These are phyloP conservation scores for Tachysurus fulvidraco DNA, from an alignment of 2,113 vertebrate genomes.

Conservation along the genomic window DNA sequence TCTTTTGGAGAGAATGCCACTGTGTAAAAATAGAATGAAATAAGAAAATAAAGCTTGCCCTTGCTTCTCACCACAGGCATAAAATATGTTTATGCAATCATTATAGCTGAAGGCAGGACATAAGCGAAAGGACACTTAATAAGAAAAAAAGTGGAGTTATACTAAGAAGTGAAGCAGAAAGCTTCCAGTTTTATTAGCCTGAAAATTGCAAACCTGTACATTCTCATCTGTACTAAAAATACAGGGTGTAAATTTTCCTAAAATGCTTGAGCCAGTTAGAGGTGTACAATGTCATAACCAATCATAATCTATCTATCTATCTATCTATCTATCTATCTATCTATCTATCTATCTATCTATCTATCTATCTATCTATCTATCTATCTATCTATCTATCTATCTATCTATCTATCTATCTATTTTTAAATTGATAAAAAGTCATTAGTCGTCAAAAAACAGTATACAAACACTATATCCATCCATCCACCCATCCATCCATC, in stretches of 20 bases:
- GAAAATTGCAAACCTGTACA: constrained; percentile 17
- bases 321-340: neutral
- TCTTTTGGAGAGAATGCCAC: neutral
- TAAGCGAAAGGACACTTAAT: constrained; percentile 16
- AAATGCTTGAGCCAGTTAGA: neutral
- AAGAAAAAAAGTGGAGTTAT: constrained; percentile 9
- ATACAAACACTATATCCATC: too few relatives aligned
- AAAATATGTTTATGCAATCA: constrained; percentile 19
- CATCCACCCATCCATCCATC: neutral
- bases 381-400: neutral
- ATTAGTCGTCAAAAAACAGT: too few relatives aligned
- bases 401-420: neutral
- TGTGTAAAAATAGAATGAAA: constrained; percentile 19
- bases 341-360: neutral
- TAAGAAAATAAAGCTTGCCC: neutral
- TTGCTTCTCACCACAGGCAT: constrained; percentile 4
- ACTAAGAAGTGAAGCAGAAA: neutral
- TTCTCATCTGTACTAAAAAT: neutral
- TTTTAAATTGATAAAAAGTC: neutral
- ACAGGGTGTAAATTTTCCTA: neutral
- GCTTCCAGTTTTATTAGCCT: neutral
- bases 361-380: neutral
- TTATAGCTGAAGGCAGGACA: neutral
- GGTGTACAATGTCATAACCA: neutral
- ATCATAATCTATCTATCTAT: neutral